Evolutionary conservation across 2,888 invertebrate genomes (phyloP), one percentile per base, ranked within the genome.

Genomic region (Andrena chrysosceles): DNA sequence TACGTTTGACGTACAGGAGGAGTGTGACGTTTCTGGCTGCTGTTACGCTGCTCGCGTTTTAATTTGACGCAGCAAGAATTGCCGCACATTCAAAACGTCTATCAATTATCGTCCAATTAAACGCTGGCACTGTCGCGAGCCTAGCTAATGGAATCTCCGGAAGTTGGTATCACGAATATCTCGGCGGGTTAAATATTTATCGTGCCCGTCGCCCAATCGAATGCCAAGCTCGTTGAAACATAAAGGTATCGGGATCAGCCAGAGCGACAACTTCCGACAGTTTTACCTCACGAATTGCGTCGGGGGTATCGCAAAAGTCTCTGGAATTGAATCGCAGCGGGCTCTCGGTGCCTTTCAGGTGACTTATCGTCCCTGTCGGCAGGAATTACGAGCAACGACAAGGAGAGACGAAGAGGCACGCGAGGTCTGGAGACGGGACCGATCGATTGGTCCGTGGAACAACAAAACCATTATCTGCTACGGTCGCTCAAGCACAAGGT

Each of bases 391-490:
- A 81, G 81, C 75, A 29, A 2, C 62, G 68, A 73, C 68, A 33
- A 78, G 64, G 64, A 75, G 75, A 73, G 48, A 81, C 75, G 77
- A 71, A 82, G 80, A 72, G 77, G 81, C 84, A 85, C 82, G 84
- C 86, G 70, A 87, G 76, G 71, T 63, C 77, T 68, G 74, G 80
- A 86, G 81, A 83, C 79, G 70, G 79, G 64, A 76, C 80, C 85
- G 85, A 85, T 86, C 85, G 86, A 89, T 90, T 85, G 86, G 87
- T 86, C 69, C 76, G 76, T 79, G 74, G 84, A 84, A 87, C 91
- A 91, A 90, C 91, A 86, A 86, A 90, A 85, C 90, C 90, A 91
- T 91, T 91, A 91, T 89, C 90, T 89, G 89, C 83, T 89, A 86
- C 88, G 84, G 80, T 87, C 88, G 88, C 77, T 87, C 85, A 80